Base-by-base conservation (phyloP, 2,888 invertebrate species). In the Epirrhoe alternata region DNA sequence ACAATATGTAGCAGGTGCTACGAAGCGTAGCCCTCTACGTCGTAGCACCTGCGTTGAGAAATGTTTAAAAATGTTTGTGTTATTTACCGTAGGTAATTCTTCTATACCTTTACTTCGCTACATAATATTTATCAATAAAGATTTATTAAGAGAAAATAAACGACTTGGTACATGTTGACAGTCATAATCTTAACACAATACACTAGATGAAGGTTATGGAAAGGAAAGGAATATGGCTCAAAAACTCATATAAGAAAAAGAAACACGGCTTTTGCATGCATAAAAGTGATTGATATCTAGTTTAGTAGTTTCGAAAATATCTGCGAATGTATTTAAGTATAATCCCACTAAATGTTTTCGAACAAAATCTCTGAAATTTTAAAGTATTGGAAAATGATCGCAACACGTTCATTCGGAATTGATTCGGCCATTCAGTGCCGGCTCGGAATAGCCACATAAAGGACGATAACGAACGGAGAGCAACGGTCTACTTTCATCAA, bases 361-460 rank as follows among this genome's bases (percentile, higher is more conserved):
- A 38, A 38, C 8, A 8, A 38, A 38, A 10, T 38, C 35, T 10
- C 2, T 2, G 35, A 7, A 38, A 38, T 6, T 38, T 35, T 0
- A 12, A 42, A 42, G 38, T 42, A 42, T 42, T 12, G 38, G 38
- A 3, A 8, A 42, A 42, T 42, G 12, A 42, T 42, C 38, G 38
- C 38, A 42, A 42, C 38, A 24, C 55, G 17, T 45, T 24, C 42
- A 55, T 54, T 42, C 30, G 5, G n/a, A 45, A 56, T 56, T 56
- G 30, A 45, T 50, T 61, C 55, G 24, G 50, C 42, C 56, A 62
- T 56, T 62, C 53, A 53, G 57, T 33, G 14, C 50, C 51, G 33
- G 31, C 57, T 52, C 45, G 47, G 38, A 63, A 63, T 52, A 54
- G 58, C 35, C 49, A n/a, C 53, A 64, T 45, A 58, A 53, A 63